Percentiles rank a stretch among this genome's conserved stretches.
These are phyloP conservation scores for Tamandua tetradactyla DNA, from an alignment of 2,797 vertebrate genomes.

Conservation along the genomic window DNA sequence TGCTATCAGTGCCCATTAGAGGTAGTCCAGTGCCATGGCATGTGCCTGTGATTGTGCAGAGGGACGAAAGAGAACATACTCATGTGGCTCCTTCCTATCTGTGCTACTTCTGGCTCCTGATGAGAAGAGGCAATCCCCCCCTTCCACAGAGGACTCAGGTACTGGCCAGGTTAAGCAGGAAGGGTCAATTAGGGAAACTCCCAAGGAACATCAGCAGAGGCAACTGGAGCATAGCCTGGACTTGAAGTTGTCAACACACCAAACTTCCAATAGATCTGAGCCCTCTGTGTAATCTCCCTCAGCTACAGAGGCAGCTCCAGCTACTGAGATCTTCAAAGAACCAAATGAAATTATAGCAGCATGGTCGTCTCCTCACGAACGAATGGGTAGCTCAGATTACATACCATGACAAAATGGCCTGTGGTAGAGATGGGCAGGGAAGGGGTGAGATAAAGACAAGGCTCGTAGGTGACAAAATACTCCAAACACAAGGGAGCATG, in stretches of 20 bases:
- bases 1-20: constrained; percentile 70
- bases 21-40: constrained; percentile 78
- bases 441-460: constrained; percentile 53
- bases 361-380: constrained; percentile 62
- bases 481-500: constrained; percentile 78
- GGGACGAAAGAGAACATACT: constrained; percentile 40
- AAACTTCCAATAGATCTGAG: constrained; percentile 65
- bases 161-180: constrained; percentile 54
- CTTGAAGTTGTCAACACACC: constrained; percentile 69
- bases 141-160: constrained; percentile 59
- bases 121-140: constrained; percentile 57
- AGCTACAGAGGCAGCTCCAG: constrained; percentile 49
- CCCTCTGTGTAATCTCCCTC: constrained; percentile 41
- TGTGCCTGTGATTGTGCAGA: constrained; percentile 65
- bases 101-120: constrained; percentile 53
- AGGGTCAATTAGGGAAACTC: constrained; percentile 38
- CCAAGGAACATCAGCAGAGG: constrained; percentile 42
- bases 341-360: constrained; percentile 52
- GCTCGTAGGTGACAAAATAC: constrained; percentile 69
- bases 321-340: constrained; percentile 66
- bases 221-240: constrained; percentile 61
- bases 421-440: constrained; percentile 55
- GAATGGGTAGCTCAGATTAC: constrained; percentile 35
- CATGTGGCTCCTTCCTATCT: constrained; percentile 28
- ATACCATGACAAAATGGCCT: constrained; percentile 41